phyloP scores from a whole-genome alignment of 2,113 vertebrate genomes.

The Hemiprocne comata region DNA sequence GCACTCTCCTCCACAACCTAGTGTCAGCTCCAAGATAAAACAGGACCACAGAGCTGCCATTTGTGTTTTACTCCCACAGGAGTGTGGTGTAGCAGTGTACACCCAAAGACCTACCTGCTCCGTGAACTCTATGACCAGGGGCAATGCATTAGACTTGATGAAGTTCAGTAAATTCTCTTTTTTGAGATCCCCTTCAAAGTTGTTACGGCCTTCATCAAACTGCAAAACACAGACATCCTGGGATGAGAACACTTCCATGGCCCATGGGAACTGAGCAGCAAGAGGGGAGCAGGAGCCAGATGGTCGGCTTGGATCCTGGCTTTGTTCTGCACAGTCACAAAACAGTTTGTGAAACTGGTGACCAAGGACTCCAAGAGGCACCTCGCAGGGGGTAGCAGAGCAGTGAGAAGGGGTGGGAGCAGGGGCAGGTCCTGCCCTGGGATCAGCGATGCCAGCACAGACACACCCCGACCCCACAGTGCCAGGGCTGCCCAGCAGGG shows the following conservation, averaged over 20 bases:
- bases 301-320: neutral
- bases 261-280: neutral
- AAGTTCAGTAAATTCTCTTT: slow-evolving; percentile 89
- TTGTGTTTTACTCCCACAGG: neutral
- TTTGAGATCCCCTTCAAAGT: slow-evolving; percentile 89
- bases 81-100: no score
- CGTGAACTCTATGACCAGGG: slow-evolving; percentile 97
- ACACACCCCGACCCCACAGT: neutral
- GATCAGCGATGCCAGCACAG: fast-evolving
- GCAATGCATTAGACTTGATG: slow-evolving; percentile 92
- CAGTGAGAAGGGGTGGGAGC: neutral
- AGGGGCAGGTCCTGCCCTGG: neutral
- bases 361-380: neutral
- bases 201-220: slow-evolving; percentile 96
- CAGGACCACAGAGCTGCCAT: fast-evolving
- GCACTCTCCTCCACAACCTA: neutral
- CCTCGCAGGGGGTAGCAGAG: neutral
- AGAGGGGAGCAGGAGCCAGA: neutral
- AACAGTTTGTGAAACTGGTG: neutral
- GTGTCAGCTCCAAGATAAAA: neutral
- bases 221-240: slow-evolving; percentile 50
- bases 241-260: neutral
- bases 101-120: slow-evolving; percentile 85
- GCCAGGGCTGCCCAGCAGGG: neutral
- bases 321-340: neutral